phyloP scores from a whole-genome alignment of 1,140 invertebrate species.

The Danaus melanippus region DNA sequence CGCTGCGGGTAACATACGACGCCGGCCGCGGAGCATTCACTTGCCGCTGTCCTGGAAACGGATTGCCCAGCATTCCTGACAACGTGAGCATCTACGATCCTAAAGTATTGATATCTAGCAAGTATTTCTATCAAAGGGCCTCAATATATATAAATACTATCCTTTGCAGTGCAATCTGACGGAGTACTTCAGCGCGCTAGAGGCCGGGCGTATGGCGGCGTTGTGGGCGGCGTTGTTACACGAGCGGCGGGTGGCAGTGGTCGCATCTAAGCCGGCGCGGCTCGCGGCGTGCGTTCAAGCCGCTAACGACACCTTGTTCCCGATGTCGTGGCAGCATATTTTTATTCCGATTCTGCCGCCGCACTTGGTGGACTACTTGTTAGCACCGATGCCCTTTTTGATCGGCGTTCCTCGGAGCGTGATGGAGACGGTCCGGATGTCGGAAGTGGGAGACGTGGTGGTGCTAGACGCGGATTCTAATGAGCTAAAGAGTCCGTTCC shows the following conservation, averaged over 20 bases:
- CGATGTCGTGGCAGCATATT: conserved; percentile 98
- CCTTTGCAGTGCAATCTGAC: conserved; percentile 90
- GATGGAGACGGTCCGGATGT: conserved; percentile 80
- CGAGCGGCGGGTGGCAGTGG: conserved; percentile 93
- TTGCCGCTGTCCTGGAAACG: conserved; percentile 52
- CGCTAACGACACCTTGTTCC: conserved; percentile 93
- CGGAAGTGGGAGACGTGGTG: conserved; percentile 92
- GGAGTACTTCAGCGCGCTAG: conserved; percentile 96
- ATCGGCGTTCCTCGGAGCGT: conserved; percentile 92
- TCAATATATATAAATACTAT: conserved; percentile 18
- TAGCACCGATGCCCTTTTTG: conserved; percentile 95
- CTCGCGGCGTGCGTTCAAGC: conserved; percentile 95
- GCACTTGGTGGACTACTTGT: conserved; percentile 90
- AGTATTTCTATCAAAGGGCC: neutral
- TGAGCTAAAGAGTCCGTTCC: conserved; percentile 86
- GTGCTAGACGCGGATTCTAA: conserved; percentile 93
- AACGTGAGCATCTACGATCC: conserved; percentile 82
- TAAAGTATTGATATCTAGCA: conserved; percentile 22
- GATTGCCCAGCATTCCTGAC: conserved; percentile 93
- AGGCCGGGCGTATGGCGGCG: conserved; percentile 92
- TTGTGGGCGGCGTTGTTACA: conserved; percentile 95
- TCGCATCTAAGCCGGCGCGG: conserved; percentile 87
- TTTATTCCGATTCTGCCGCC: conserved; percentile 94
- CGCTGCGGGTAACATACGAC: conserved; percentile 73
- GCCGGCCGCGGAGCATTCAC: conserved; percentile 71